Evolutionary conservation across 2,797 vertebrate genomes (phyloP), one percentile per base, ranked within the genome.

Genomic region (Graptemys geographica): DNA sequence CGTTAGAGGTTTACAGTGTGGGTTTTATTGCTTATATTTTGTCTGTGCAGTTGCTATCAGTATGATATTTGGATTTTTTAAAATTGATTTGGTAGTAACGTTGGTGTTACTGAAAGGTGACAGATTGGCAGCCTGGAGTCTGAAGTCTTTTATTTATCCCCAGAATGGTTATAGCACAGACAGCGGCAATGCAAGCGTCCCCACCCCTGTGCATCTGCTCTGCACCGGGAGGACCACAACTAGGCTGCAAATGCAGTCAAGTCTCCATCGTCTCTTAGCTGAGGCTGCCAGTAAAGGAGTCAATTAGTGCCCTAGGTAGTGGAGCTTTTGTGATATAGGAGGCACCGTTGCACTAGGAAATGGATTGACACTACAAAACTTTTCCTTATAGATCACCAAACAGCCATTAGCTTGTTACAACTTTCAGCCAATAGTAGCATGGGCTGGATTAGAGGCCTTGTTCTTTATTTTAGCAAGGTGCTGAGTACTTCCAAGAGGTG

Each of bases 1-100:
- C 52, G 27, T 89, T n/a, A 86, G 72, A 23, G 0, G 0, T 93
- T 94, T 94, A 89, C 59, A 47, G 88, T 80, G 59, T 89, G 87
- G 6, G 84, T 95, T 85, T 96, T 96, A 96, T 96, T 97, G 91
- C 85, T 95, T 93, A 62, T 95, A 85, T 96, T 97, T 96, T 93
- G 88, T 88, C 93, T 89, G 80, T 78, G 51, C 18, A 3, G 74
- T 91, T 88, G 94, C 92, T 94, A 90, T 83, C 95, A 94, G 92
- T 94, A 93, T 83, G 89, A 81, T 95, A 91, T 92, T 95, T 91
- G 81, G 86, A 8, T 13, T 57, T 3, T 93, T 92, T 87, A 12
- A 65, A 97, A 96, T 94, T 95, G 92, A 96, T 95, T 96, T 96
- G 2, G 4, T 85, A 78, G 79, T 94, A 92, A 95, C 81, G 93